Evolutionary conservation across 2,888 invertebrate genomes (phyloP), one percentile per base, ranked within the genome.

Genomic region (Sphecodes monilicornis): DNA sequence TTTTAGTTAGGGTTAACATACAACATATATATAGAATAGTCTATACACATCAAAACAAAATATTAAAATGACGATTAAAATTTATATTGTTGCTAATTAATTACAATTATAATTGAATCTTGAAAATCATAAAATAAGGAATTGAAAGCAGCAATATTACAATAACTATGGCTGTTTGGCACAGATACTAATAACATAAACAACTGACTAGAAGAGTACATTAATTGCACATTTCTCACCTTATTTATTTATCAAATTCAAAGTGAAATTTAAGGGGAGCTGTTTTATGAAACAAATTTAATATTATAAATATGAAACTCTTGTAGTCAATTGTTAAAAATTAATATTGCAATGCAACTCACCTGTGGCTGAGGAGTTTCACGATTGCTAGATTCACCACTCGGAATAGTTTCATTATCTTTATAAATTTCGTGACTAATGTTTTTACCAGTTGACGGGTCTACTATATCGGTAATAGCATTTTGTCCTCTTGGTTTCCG

Each of bases 391-490:
- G 95, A 94, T 86, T 96, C 96, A 84, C 95, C 95, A 91, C 95
- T 95, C 88, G 95, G 90, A 90, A 94, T 94, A 91, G 95, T 94
- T 93, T 93, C 95, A 90, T 95, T 95, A 91, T 95, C 95, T 88
- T 94, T 92, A 91, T 94, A 95, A 88, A 95, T 93, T 87, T 96
- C 95, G 54, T 95, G 95, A 76, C 96, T 95, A 80, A 96, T 95
- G 86, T 96, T 96, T 95, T 96, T 95, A 85, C 95, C 95, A 60
- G 96, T 96, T 74, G 92, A 87, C 2, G 96, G 96, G 93, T 96
- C 92, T 26, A 96, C 95, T 26, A 96, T 96, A 82, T 94, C 93
- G 57, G 88, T 78, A 71, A 96, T 92, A 60, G 95, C 95, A 43
- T 89, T 89, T 32, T 89, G 88, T 43, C 90, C 88, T 68, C 89